phyloP scores from a whole-genome alignment of 2,888 invertebrate genomes.

The Macrophya alboannulata region DNA sequence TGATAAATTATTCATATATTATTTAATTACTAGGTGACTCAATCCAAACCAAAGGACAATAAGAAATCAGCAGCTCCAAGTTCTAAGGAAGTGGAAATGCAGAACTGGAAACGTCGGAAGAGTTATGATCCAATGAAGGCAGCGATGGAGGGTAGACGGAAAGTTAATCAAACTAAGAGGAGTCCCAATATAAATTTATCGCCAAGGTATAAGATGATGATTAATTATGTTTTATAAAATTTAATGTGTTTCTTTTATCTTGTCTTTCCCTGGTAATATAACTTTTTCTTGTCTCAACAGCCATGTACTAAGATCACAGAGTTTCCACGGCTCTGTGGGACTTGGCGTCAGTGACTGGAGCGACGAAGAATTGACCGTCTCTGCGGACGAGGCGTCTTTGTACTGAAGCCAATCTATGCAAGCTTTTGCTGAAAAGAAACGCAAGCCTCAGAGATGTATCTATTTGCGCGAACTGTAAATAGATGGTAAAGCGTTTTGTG shows the following conservation, averaged over 20 bases:
- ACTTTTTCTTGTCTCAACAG: constrained; percentile 74
- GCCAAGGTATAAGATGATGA: constrained; percentile 71
- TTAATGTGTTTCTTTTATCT: constrained; percentile 9
- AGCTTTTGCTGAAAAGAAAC: background rate
- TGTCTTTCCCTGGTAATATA: constrained; percentile 64
- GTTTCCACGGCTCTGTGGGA: constrained; percentile 83
- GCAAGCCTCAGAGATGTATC: background rate
- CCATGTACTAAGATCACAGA: constrained; percentile 84
- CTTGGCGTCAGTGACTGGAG: constrained; percentile 77
- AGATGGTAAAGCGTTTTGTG: background rate
- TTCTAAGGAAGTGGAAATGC: constrained; percentile 91
- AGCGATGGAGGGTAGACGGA: constrained; percentile 91
- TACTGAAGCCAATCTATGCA: constrained; percentile 62
- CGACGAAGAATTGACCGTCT: constrained; percentile 72
- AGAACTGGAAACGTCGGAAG: constrained; percentile 97
- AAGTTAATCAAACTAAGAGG: constrained; percentile 76
- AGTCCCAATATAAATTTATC: constrained; percentile 69
- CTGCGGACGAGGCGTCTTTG: constrained; percentile 71
- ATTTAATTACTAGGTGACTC: constrained; percentile 62
- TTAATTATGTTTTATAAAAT: background rate
- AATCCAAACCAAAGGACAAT: constrained; percentile 69
- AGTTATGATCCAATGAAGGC: constrained; percentile 98
- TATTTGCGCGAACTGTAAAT: background rate
- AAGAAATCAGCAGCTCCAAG: constrained; percentile 81
- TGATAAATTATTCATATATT: background rate